Conservation (phyloP, 2,888 invertebrate species). For the Tenthredo distinguenda region DNA sequence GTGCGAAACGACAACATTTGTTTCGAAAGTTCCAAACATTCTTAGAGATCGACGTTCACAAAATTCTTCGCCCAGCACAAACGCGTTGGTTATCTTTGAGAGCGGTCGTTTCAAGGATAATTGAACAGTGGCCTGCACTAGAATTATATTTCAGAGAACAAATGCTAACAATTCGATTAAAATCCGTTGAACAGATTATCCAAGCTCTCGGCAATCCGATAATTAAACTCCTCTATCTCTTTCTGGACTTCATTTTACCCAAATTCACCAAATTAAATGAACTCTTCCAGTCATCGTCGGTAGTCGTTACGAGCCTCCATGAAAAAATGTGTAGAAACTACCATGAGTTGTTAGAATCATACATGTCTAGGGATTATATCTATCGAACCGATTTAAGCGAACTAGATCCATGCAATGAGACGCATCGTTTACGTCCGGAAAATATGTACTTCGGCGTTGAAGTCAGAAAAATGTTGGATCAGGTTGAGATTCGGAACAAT, state of each 20-base stretch:
- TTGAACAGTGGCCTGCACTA: conserved; percentile 68
- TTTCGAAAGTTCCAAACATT: conserved; percentile 54
- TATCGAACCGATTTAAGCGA: conserved; percentile 34
- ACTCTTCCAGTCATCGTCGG: conserved; percentile 58
- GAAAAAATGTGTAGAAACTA: conserved; percentile 55
- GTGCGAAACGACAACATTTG: conserved; percentile 60
- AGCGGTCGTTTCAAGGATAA: conserved; percentile 63
- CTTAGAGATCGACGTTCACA: conserved; percentile 59
- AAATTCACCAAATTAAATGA: conserved; percentile 59
- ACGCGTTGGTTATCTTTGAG: conserved; percentile 67
- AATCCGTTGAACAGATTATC: conserved; percentile 43
- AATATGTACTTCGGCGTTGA: neutral
- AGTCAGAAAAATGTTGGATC: neutral
- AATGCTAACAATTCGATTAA: neutral
- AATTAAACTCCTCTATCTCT: conserved; percentile 57
- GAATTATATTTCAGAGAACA: conserved; percentile 60
- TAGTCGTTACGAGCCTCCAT: conserved; percentile 54
- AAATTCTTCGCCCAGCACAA: conserved; percentile 64
- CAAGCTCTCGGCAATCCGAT: conserved; percentile 59
- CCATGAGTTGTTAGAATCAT: conserved; percentile 53
- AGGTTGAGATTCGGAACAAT: neutral
- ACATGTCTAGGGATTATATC: neutral
- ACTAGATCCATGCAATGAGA: conserved; percentile 57
- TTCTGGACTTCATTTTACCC: conserved; percentile 59
- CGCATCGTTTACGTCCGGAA: conserved; percentile 25